phyloP scores from a whole-genome alignment of 2,888 invertebrate genomes.

The Netelia virgata region DNA sequence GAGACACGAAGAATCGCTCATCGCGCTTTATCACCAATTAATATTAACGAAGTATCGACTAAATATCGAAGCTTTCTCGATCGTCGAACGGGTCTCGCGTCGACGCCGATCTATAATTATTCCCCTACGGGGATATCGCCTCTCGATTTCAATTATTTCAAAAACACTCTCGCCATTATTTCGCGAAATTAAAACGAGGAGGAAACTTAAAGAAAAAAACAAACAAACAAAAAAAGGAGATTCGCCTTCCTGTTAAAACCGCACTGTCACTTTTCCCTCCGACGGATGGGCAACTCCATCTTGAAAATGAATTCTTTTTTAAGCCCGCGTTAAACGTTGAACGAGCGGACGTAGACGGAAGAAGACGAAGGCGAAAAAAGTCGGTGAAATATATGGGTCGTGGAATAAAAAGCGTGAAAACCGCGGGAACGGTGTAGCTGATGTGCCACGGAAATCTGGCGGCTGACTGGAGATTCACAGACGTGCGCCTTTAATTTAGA shows the following conservation, averaged over 20 bases:
- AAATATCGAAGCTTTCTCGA: too few species aligned
- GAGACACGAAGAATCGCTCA: neutral
- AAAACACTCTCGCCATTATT: slow-evolving; percentile 9
- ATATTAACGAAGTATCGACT: too few species aligned
- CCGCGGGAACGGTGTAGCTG: slow-evolving; percentile 55
- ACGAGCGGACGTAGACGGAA: neutral
- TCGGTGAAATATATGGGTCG: neutral
- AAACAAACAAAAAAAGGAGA: neutral
- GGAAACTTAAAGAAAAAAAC: too few species aligned
- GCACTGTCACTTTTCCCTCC: slow-evolving; percentile 36
- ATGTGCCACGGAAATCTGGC: slow-evolving; percentile 79
- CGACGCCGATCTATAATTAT: too few species aligned
- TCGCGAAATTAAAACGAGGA: neutral
- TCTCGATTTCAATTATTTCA: neutral
- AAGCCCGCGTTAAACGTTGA: neutral
- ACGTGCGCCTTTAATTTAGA: slow-evolving; percentile 84
- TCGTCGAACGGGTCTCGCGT: too few species aligned
- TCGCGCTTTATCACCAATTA: neutral
- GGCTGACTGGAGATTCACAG: slow-evolving; percentile 83
- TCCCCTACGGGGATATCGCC: neutral
- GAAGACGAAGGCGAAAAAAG: slow-evolving; percentile 5
- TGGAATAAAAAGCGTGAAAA: slow-evolving; percentile 30
- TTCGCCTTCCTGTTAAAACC: neutral
- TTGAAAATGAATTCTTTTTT: neutral
- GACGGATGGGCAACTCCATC: slow-evolving; percentile 9